A percentile compares a stretch with the other conserved stretches of the same genome.
Evolutionary conservation across 2,113 vertebrate genomes (phyloP).

Genomic region (Vicugna pacos): DNA sequence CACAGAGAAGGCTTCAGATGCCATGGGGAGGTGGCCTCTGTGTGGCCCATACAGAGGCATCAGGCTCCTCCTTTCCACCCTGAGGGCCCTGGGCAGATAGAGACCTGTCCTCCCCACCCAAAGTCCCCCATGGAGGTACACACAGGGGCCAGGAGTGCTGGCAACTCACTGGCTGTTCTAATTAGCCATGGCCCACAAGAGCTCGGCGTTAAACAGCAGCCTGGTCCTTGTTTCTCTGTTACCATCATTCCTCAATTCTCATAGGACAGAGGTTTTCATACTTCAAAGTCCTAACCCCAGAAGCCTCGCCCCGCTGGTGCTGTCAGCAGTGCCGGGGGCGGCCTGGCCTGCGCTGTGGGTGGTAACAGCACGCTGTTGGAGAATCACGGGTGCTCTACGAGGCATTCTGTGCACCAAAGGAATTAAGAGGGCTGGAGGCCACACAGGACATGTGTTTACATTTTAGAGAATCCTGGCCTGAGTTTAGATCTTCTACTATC

Average conservation of each 20-base stretch:
- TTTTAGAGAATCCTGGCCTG: background rate
- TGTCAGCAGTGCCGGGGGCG: rapidly evolving
- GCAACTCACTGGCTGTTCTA: background rate
- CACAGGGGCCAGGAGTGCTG: rapidly evolving
- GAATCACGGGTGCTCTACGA: rapidly evolving
- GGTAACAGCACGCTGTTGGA: background rate
- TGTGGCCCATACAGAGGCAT: background rate
- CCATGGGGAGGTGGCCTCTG: background rate
- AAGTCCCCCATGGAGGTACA: background rate
- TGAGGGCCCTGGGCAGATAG: background rate
- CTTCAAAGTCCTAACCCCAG: background rate
- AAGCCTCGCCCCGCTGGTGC: background rate
- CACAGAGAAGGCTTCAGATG: background rate
- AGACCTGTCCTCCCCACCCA: background rate
- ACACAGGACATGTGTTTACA: background rate
- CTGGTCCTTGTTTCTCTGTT: background rate
- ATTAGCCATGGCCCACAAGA: background rate
- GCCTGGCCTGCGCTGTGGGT: background rate
- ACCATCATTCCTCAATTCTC: background rate
- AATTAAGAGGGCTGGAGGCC: background rate
- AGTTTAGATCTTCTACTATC: background rate
- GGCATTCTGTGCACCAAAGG: background rate
- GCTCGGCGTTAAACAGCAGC: background rate
- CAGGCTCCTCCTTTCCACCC: background rate
- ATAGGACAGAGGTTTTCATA: background rate